Conservation (phyloP, 2,113 vertebrate genomes). For the Dunckerocampus dactyliophorus region DNA sequence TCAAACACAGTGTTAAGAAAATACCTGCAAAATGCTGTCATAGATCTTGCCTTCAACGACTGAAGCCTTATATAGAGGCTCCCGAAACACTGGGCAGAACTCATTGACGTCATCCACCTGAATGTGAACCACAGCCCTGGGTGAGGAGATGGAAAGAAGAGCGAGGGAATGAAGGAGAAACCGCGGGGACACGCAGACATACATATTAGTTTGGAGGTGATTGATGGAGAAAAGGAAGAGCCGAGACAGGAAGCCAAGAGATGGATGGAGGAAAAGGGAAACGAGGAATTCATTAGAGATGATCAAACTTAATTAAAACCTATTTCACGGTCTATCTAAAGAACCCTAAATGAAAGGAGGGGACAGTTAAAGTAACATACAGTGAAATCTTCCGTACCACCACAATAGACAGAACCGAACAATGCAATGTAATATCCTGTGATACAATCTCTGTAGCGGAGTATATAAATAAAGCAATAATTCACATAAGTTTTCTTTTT, state of each 20-base stretch:
- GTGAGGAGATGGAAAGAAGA: background rate
- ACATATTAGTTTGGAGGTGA: slow-evolving; percentile 12
- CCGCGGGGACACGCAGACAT: background rate
- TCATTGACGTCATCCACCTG: slow-evolving; percentile 97
- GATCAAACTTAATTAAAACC: slow-evolving; percentile 18
- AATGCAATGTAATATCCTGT: background rate
- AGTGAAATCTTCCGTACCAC: background rate
- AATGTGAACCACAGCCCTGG: slow-evolving; percentile 94
- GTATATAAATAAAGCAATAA: slow-evolving; percentile 39
- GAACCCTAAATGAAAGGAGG: background rate
- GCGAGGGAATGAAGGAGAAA: background rate
- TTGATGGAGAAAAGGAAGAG: slow-evolving; percentile 6
- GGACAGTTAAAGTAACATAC: background rate
- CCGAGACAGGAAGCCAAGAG: slow-evolving; percentile 1
- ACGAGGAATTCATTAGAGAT: slow-evolving; percentile 19
- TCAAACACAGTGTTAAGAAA: background rate
- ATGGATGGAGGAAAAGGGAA: slow-evolving; percentile 7
- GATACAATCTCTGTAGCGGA: slow-evolving; percentile 17
- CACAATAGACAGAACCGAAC: background rate
- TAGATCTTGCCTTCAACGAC: slow-evolving; percentile 94
- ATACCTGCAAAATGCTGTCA: slow-evolving; percentile 87
- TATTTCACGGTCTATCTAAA: background rate
- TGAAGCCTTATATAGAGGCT: slow-evolving; percentile 81
- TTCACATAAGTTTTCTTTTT: slow-evolving; percentile 38
- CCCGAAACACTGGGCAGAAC: slow-evolving; percentile 88